phyloP scores from a whole-genome alignment of 1,140 invertebrate genomes.

The Ceratosolen solmsi region DNA sequence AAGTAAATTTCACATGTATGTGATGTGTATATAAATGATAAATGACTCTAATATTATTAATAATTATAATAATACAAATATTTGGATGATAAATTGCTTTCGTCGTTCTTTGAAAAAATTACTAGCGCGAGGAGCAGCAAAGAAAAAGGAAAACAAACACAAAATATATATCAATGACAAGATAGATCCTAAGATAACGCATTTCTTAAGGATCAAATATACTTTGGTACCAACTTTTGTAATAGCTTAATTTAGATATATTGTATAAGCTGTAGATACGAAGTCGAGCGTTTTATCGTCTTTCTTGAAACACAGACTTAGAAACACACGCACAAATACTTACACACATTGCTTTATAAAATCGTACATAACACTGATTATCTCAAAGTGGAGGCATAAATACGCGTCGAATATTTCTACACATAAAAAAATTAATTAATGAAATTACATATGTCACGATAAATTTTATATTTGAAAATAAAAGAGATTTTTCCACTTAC shows the following conservation, averaged over 20 bases:
- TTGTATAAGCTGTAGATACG: conserved; percentile 62
- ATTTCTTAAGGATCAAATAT: conserved; percentile 54
- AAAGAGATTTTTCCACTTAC: neutral
- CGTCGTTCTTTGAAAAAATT: conserved; percentile 11
- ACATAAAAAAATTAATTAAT: neutral
- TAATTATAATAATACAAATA: conserved; percentile 27
- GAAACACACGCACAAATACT: conserved; percentile 46
- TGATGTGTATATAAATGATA: conserved; percentile 61
- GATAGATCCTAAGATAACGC: conserved; percentile 46
- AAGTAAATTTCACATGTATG: conserved; percentile 52
- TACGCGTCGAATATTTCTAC: neutral
- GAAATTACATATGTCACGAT: neutral
- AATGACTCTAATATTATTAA: conserved; percentile 41
- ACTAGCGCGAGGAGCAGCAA: conserved; percentile 22
- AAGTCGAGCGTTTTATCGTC: conserved; percentile 18
- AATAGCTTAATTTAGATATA: conserved; percentile 57
- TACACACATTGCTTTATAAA: conserved; percentile 8
- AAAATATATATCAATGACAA: conserved; percentile 24
- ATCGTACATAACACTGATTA: neutral
- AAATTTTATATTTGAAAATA: neutral
- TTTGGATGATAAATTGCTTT: conserved; percentile 28
- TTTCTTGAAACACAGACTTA: conserved; percentile 42
- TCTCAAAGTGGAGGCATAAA: neutral
- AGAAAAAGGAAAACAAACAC: conserved; percentile 34
- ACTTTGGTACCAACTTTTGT: conserved; percentile 53